Evolutionary conservation across 2,888 invertebrate species (phyloP).

Genomic region (Pachydiplax longipennis): DNA sequence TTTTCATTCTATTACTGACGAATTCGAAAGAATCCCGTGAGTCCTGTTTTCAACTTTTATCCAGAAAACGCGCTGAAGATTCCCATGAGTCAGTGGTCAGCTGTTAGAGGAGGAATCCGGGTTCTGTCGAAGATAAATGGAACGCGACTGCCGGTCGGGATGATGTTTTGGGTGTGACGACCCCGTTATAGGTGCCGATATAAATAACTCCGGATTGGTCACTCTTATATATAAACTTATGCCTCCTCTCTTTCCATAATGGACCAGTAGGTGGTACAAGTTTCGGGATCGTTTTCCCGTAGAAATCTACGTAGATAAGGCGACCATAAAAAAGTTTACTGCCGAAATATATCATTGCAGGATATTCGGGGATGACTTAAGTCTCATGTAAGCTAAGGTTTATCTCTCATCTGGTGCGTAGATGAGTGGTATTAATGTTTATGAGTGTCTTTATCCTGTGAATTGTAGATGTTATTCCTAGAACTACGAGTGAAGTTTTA

Average conservation of each 20-base stretch:
- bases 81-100: background rate
- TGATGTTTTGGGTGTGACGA: slow-evolving; percentile 24
- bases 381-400: too few relatives aligned
- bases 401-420: too few relatives aligned
- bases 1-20: too few relatives aligned
- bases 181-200: background rate
- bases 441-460: too few relatives aligned
- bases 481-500: too few relatives aligned
- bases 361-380: too few relatives aligned
- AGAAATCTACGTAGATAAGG: background rate
- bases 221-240: slow-evolving; percentile 29
- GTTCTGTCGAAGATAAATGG: background rate
- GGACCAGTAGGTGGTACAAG: background rate
- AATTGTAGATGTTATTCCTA: too few relatives aligned
- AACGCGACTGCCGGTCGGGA: background rate
- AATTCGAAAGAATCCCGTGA: too few relatives aligned
- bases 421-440: too few relatives aligned
- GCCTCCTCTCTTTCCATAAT: background rate
- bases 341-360: too few relatives aligned
- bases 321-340: background rate
- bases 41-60: background rate
- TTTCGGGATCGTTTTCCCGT: background rate
- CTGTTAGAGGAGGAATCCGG: background rate
- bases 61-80: background rate
- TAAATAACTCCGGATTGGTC: slow-evolving; percentile 41